phyloP scores from a whole-genome alignment of 2,797 vertebrate species.

The Anas flavirostris region DNA sequence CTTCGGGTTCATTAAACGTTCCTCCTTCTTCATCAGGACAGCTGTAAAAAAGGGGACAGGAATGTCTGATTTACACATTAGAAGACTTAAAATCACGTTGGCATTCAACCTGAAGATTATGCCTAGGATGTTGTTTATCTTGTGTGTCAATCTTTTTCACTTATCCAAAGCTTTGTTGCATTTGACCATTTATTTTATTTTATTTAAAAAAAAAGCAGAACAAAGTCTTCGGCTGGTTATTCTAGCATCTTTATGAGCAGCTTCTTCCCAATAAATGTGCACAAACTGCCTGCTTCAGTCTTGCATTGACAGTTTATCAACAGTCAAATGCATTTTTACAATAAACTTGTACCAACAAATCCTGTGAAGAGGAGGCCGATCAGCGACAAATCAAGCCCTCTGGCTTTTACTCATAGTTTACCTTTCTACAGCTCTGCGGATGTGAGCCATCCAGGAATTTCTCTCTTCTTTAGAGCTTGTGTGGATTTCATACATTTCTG shows the following conservation, averaged over 20 bases:
- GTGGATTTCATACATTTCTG: conserved; percentile 94
- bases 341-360: background rate
- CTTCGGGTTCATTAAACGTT: conserved; percentile 85
- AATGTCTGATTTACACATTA: background rate
- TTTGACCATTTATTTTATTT: background rate
- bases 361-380: background rate
- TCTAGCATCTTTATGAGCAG: background rate
- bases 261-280: background rate
- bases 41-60: conserved; percentile 71
- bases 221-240: background rate
- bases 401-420: conserved; percentile 27
- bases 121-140: background rate
- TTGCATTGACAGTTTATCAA: background rate
- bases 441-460: conserved; percentile 84
- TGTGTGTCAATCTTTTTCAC: background rate
- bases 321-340: background rate
- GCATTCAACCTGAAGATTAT: background rate
- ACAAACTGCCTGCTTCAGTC: background rate
- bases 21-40: conserved; percentile 90
- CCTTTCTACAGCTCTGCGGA: conserved; percentile 89
- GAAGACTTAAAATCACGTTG: background rate
- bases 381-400: background rate
- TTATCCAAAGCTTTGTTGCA: background rate
- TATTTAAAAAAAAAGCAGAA: background rate
- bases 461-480: conserved; percentile 87